Evolutionary conservation across 2,797 vertebrate genomes (phyloP), one percentile per base, ranked within the genome.

Genomic region (Poecilia wingei): DNA sequence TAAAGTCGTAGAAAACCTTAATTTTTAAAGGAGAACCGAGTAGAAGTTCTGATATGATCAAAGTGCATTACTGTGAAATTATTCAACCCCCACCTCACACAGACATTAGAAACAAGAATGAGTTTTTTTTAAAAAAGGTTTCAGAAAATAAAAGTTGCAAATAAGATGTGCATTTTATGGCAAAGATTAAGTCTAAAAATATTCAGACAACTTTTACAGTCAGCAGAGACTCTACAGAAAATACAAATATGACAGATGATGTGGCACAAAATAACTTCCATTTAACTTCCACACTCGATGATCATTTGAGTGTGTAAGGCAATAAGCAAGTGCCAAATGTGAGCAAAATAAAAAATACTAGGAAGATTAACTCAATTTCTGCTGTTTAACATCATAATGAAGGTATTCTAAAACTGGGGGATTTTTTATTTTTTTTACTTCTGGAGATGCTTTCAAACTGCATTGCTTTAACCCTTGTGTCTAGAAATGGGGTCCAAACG

Each of bases 151-250:
- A n/a, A 57, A 57, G 4, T n/a, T 55, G 9, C 25, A 55, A 55
- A n/a, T 55, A 25, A 72, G 79, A 74, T 8, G 33, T 72, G 31
- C 25, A 59, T 49, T 66, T 82, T 75, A 25, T 49, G 7, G 41
- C 76, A 39, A 59, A 55, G 71, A 86, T 70, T 74, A 28, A 70
- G 66, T 78, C 36, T 68, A 81, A 51, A 7, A 76, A 41, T 79
- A 45, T 76, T 75, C 28, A 13, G 4, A 2, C 16, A 81, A 39
- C 51, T 61, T 20, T 53, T 49, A 57, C 82, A 46, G 66, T 51
- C 61, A 75, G 43, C 20, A 36, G 20, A 14, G 28, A 59, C 31
- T 33, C 41, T 6, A 20, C 2, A 55, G 28, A 45, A 69, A 25
- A 76, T 1, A 22, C 28, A 72, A 76, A 81, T 31, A 61, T 39